These are phyloP conservation scores for Pachymerium ferrugineum DNA, from an alignment of 2,888 invertebrate species.

Conservation along the genomic window DNA sequence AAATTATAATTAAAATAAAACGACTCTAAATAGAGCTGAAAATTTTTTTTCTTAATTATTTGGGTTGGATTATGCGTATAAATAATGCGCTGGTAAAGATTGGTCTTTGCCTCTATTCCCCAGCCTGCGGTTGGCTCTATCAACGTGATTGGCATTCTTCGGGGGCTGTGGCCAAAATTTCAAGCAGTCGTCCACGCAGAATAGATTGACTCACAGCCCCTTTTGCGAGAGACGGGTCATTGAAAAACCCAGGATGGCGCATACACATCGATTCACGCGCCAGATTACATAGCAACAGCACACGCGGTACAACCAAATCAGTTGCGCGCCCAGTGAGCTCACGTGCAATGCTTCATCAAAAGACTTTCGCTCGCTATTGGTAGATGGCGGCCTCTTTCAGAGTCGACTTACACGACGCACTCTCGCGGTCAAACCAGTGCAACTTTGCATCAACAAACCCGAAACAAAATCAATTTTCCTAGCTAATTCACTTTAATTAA, in stretches of 20 bases:
- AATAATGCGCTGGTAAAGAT: too few species aligned
- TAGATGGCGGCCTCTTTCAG: conserved; percentile 29
- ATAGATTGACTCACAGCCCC: conserved; percentile 6
- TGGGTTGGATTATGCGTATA: too few species aligned
- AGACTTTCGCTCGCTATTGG: conserved; percentile 21
- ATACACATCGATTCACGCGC: background rate
- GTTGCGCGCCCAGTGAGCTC: background rate
- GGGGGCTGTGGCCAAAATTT: conserved; percentile 26
- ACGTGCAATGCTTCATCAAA: background rate
- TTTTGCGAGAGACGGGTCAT: conserved; percentile 5
- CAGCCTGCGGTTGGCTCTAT: conserved; percentile 14
- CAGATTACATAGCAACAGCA: background rate
- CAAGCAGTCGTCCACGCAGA: conserved; percentile 22
- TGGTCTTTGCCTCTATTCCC: conserved; percentile 19
- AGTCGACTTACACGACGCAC: background rate
- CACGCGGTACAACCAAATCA: background rate
- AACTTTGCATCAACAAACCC: background rate
- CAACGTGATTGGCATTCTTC: conserved; percentile 25
- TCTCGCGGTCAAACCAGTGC: background rate
- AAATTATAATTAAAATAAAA: conserved; percentile 10
- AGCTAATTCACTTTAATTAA: background rate
- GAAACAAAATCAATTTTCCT: background rate
- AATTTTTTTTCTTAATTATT: too few species aligned
- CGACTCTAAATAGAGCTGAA: too few species aligned
- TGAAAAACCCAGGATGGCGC: conserved; percentile 10